phyloP scores from a whole-genome alignment of 2,113 vertebrate species.

The Rhinolophus sinicus region DNA sequence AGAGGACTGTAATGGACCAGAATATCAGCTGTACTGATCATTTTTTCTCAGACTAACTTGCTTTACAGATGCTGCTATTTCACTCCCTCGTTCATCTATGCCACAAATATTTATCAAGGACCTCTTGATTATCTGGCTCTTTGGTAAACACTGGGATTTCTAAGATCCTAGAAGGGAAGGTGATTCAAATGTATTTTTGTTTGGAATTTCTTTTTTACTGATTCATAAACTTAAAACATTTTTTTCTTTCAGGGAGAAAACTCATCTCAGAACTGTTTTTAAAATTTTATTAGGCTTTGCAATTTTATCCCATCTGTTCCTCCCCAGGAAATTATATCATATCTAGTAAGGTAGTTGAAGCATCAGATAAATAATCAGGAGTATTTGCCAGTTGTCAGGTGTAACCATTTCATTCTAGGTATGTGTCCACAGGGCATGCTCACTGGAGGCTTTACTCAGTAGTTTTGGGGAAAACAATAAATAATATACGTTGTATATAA shows the following conservation, averaged over 20 bases:
- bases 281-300: not conserved
- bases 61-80: not conserved
- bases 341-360: conserved; percentile 33
- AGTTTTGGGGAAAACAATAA: not conserved
- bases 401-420: conserved; percentile 15
- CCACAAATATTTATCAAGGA: not conserved
- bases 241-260: not conserved
- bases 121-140: not conserved
- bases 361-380: conserved; percentile 54
- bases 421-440: not conserved
- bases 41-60: not conserved
- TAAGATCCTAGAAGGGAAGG: not conserved
- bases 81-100: not conserved
- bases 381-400: conserved; percentile 28
- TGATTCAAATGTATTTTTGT: not conserved
- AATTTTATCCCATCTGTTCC: not conserved
- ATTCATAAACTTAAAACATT: not conserved
- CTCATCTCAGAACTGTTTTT: not conserved
- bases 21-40: not conserved
- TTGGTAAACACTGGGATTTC: not conserved
- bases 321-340: not conserved
- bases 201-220: not conserved
- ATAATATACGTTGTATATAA: not conserved
- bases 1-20: not conserved
- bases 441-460: not conserved